Base-by-base conservation (phyloP, 2,888 invertebrate genomes). In the Phyllotreta cruciferae region DNA sequence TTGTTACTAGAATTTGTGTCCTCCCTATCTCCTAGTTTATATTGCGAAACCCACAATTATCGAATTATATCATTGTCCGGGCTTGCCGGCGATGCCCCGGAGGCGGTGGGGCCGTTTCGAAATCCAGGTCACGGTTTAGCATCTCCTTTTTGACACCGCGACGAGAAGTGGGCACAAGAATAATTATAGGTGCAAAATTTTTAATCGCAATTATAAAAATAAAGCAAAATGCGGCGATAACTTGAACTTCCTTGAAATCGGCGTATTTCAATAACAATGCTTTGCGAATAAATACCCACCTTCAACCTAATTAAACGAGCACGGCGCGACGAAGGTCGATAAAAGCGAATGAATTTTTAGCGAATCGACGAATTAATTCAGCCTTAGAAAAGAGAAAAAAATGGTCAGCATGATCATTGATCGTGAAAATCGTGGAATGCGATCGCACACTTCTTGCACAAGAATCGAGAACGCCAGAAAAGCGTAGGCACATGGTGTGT, bases 21-120 rank as follows among this genome's bases (percentile, higher is more conserved):
- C 42, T 53, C 39, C 34, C 52, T 13, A 53, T 37, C 45, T 53
- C 54, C 24, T 24, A 24, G 54, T 45, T 60, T 53, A 47, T 54
- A 61, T 61, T 54, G 47, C 60, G 47, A 61, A 54, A 61, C 52
- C 54, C 38, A 61, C 54, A 61, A 61, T 61, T 37, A 55, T 61
- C 60, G 60, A 54, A 61, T 54, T 54, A 47, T 54, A 35, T 42
- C 13, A n/a, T 36, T 36, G 36, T 6, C 24, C 44, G 45, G 60
- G 55, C 61, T 35, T 55, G 52, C 10, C 37, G 13, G 38, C 38
- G 24, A 24, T 24, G 38, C 37, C 52, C 52, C 9, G 6, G 10
- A 37, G 52, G 10, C 37, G 52, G 36, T 13, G 3, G 38, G 38
- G 38, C 36, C 36, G 13, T 55, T 49, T 55, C 39, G 55, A 56